These are phyloP conservation scores for Philereme vetulata DNA, from an alignment of 2,888 invertebrate genomes.

Conservation along the genomic window DNA sequence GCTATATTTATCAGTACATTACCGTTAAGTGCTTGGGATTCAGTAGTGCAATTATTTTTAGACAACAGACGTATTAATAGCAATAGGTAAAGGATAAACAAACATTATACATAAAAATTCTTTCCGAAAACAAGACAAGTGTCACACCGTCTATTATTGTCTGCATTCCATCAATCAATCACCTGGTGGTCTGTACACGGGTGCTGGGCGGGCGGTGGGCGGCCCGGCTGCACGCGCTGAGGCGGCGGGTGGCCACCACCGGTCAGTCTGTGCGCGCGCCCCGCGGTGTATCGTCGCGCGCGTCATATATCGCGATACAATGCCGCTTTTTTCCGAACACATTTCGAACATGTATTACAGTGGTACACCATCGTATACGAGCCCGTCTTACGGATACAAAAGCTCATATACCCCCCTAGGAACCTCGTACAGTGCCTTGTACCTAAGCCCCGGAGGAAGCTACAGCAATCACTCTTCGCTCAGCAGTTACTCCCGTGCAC, in stretches of 20 bases:
- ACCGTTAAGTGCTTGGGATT: constrained; percentile 13
- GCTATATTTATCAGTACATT: constrained; percentile 41
- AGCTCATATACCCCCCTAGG: constrained; percentile 70
- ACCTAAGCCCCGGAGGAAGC: constrained; percentile 76
- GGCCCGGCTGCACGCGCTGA: constrained; percentile 42
- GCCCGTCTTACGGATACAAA: constrained; percentile 72
- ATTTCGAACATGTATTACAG: constrained; percentile 85
- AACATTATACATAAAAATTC: constrained; percentile 44
- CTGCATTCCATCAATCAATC: constrained; percentile 74
- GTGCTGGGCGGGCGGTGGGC: constrained; percentile 44
- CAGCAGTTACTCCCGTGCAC: constrained; percentile 82
- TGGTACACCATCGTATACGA: constrained; percentile 76
- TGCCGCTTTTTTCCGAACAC: constrained; percentile 89
- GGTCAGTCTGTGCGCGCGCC: constrained; percentile 65
- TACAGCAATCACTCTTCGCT: constrained; percentile 80
- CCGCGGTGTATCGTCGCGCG: constrained; percentile 53
- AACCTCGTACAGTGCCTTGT: constrained; percentile 76
- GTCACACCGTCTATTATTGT: constrained; percentile 68
- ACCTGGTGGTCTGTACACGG: constrained; percentile 57
- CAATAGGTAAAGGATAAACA: constrained; percentile 21
- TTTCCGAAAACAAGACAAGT: constrained; percentile 54
- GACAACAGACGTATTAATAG: constrained; percentile 1
- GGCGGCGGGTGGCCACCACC: constrained; percentile 51
- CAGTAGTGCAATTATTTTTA: constrained; percentile 16
- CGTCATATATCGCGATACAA: constrained; percentile 55